Base-by-base conservation (phyloP, 30 jellyfish, hydroid and myxozoan genomes). In the Aurelia coerulea region DNA sequence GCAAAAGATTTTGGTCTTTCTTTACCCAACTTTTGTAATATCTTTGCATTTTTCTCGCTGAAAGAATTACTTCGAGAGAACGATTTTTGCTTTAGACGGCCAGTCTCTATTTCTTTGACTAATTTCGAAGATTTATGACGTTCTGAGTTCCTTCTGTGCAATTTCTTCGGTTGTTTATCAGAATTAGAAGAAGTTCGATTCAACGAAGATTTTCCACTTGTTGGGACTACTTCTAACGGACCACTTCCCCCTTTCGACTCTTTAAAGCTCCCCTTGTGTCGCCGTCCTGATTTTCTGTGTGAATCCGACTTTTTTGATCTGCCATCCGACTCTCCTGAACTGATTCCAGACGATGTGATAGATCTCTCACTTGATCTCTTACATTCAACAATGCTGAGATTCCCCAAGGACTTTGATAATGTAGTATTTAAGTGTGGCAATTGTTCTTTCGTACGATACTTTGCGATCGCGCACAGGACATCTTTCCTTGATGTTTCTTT, bases 401-500 rank as follows among this genome's bases (percentile, higher is more conserved):
- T 15, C 56, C 88, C 74, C 53, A 42, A 18, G 17, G 79, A 62
- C 19, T 68, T 84, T 19, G 93, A 74, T 81, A 84, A 54, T 13
- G 88, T 66, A 39, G 23, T 5, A 18, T 31, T 49, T 10, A 71
- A 23, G 16, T 63, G 70, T 4, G 80, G 62, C 50, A 52, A 58
- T 19, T 50, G 65, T 12, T 84, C 83, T 16, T 23, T 53, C 7
- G 62, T 14, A 19, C 50, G 74, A 33, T 29, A 75, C 79, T 88
- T 88, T 14, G 96, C 91, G 5, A 88, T 4, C 5, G 84, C 80
- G 73, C 96, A 88, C 29, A 88, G 83, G 10, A 88, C 42, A 32
- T 88, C 96, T 62, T 88, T 88, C 52, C 60, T 41, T 4, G 96
- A 79, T n/a, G 96, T 77, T 53, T 78, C 89, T 59, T 78, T 78